Base-by-base conservation (phyloP, 2,797 vertebrate genomes). In the Periophthalmus magnuspinnatus region DNA sequence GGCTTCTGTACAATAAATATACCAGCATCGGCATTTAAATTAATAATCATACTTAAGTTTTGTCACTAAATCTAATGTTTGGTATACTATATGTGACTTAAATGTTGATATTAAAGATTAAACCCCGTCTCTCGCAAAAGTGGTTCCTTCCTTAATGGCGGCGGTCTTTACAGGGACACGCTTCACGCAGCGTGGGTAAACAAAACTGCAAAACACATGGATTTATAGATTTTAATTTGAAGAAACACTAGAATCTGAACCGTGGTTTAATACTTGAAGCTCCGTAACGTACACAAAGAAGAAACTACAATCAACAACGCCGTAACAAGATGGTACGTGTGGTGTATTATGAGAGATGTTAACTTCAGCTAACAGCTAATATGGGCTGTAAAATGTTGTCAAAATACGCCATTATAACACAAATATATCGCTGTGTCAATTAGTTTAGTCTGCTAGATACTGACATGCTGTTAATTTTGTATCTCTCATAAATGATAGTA, bases 101-200 rank as follows among this genome's bases (percentile, higher is more conserved):
- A 17, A 70, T 65, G 1, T 6, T 3, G 0, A 5, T 34, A 47
- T 0, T n/a, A 13, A 21, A 0, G 0, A 48, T 22, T 50, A 8
- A 8, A 3, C 72, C 48, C 24, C 8, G n/a, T 1, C 1, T 17
- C 17, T 0, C 0, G 0, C 0, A 0, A 0, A 0, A 22, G 36
- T 90, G 87, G 88, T 85, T 77, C 69, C 6, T 81, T 83, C 89
- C 80, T 65, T 22, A 16, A 89, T 82, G 90, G 84, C 8, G 0
- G 78, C 65, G 6, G 14, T n/a, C 32, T 3, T 17, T 14, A 58
- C 2, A 0, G 54, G 56, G 68, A 67, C 87, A 59, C 84, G 87
- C 70, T 79, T 9, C 14, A 16, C 0, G 32, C 63, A 45, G 10
- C 79, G 76, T 77, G 73, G 62, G 24, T 38, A 24, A 71, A 79